A percentile compares a stretch with the other conserved stretches of the same genome.
These are phyloP conservation scores for Hystrix cristata DNA, from an alignment of 2,113 vertebrate genomes.

Conservation along the genomic window DNA sequence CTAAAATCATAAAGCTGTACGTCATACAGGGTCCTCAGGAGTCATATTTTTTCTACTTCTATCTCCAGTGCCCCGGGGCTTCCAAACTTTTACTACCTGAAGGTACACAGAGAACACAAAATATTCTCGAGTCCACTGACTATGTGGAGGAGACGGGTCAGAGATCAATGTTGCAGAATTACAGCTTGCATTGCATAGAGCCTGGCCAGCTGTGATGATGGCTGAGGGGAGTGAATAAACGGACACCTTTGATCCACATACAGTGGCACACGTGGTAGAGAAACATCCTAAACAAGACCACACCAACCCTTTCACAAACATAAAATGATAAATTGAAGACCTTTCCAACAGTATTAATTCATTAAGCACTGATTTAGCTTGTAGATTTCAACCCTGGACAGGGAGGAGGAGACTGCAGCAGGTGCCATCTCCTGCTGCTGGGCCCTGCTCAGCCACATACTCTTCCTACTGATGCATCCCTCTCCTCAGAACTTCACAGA, in stretches of 20 bases:
- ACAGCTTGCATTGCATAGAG: neutral
- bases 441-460: neutral
- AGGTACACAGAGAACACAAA: neutral
- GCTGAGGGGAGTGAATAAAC: neutral
- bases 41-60: neutral
- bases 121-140: neutral
- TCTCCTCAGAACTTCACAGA: neutral
- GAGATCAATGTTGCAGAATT: neutral
- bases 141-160: neutral
- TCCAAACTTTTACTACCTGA: neutral
- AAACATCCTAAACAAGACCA: neutral
- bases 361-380: neutral
- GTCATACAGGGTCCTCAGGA: too few relatives aligned
- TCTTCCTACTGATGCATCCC: neutral
- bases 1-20: neutral
- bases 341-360: neutral
- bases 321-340: neutral
- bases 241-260: neutral
- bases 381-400: too few relatives aligned
- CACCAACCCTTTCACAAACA: neutral
- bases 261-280: neutral
- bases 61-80: neutral
- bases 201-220: neutral
- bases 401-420: rapidly evolving
- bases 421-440: neutral